These are phyloP conservation scores for Syndactyla subalaris DNA, from an alignment of 2,797 vertebrate genomes.

Conservation along the genomic window DNA sequence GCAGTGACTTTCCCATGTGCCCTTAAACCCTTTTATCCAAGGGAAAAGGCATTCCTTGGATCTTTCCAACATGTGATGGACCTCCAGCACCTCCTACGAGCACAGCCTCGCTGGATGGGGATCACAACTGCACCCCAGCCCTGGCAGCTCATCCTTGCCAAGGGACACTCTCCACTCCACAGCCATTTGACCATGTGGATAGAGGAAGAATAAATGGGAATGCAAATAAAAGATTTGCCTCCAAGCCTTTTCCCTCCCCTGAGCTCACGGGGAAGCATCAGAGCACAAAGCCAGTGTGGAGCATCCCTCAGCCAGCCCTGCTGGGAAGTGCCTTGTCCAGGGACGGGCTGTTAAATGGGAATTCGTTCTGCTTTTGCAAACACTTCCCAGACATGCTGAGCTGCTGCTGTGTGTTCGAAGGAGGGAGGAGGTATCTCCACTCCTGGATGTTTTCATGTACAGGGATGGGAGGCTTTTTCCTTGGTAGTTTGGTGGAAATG, in stretches of 20 bases:
- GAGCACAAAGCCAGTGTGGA: background rate
- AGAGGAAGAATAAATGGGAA: background rate
- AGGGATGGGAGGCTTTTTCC: background rate
- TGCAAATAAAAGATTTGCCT: background rate
- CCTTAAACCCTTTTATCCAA: background rate
- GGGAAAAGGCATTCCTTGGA: background rate
- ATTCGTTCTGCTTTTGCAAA: background rate
- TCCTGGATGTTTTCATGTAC: background rate
- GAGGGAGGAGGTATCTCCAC: background rate
- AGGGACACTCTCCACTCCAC: background rate
- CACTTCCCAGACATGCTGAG: background rate
- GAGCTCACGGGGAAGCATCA: background rate
- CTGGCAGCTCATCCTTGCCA: background rate
- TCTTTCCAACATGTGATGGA: background rate
- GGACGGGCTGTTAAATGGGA: background rate
- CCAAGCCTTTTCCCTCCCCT: background rate
- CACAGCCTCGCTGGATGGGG: fast-evolving
- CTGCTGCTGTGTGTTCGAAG: background rate
- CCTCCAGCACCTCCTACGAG: fast-evolving
- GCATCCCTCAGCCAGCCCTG: background rate
- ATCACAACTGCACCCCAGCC: background rate
- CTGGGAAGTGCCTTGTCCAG: background rate
- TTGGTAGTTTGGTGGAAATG: background rate
- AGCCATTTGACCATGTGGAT: background rate
- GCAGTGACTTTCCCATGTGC: background rate